Evolutionary conservation across 2,113 vertebrate species (phyloP).

Genomic region (Egretta garzetta): DNA sequence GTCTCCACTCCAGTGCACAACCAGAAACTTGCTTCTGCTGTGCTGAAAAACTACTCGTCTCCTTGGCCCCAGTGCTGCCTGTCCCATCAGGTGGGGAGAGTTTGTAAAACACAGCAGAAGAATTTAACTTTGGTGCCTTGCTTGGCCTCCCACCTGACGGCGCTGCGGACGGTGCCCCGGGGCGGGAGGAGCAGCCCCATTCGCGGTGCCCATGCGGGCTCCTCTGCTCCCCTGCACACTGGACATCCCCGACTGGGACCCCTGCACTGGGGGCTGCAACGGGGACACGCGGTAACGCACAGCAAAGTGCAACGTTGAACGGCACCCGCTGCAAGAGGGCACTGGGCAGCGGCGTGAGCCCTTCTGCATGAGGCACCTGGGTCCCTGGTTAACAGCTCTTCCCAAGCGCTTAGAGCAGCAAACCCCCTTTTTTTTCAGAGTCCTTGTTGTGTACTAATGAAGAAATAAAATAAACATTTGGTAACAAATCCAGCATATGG

Average conservation of each 20-base stretch:
- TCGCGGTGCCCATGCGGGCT: accelerated
- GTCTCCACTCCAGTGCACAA: background rate
- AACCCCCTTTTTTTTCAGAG: background rate
- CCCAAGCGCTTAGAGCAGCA: background rate
- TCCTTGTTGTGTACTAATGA: slow-evolving; percentile 41
- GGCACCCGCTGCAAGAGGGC: background rate
- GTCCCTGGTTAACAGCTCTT: background rate
- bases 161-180: accelerated
- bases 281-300: accelerated
- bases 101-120: background rate
- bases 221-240: accelerated
- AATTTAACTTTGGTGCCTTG: background rate
- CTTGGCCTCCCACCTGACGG: accelerated
- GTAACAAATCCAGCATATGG: slow-evolving; percentile 66
- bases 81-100: background rate
- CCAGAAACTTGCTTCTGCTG: background rate
- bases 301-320: background rate
- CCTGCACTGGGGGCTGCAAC: accelerated
- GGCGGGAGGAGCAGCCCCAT: accelerated
- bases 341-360: background rate
- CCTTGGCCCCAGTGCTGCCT: accelerated
- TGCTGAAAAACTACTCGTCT: accelerated
- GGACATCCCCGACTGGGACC: accelerated
- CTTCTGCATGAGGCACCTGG: background rate
- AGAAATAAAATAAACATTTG: slow-evolving; percentile 66